These are phyloP conservation scores for Heliconius aoede DNA, from an alignment of 2,888 invertebrate genomes.

Conservation along the genomic window DNA sequence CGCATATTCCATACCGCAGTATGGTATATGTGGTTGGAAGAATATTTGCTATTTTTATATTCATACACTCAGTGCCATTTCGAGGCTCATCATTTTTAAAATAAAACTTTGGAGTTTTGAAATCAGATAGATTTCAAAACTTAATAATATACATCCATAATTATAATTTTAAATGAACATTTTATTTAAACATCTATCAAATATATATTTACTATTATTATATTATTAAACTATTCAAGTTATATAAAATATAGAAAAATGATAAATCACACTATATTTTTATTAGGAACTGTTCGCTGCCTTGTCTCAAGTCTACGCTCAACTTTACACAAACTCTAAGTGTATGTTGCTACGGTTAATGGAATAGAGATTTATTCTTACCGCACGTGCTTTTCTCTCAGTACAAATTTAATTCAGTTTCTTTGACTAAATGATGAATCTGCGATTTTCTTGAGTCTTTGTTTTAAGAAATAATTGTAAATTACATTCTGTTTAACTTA, in stretches of 20 bases:
- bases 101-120: neutral
- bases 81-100: neutral
- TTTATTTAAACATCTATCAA: neutral
- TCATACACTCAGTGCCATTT: neutral
- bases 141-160: no score
- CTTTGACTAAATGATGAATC: constrained; percentile 27
- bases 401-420: constrained; percentile 49
- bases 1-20: no score
- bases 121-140: no score
- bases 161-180: neutral
- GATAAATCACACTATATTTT: neutral
- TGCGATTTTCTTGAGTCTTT: constrained; percentile 32
- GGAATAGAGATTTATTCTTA: constrained; percentile 53
- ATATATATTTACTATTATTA: neutral
- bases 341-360: constrained; percentile 51
- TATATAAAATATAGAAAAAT: no score
- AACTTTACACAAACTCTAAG: constrained; percentile 49
- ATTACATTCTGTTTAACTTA: neutral
- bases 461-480: neutral
- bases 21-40: constrained; percentile 1
- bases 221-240: neutral
- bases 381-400: constrained; percentile 50
- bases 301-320: constrained; percentile 25
- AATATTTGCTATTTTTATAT: constrained; percentile 12
- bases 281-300: neutral